Conservation (phyloP, 2,888 invertebrate genomes). For the Oligia latruncula region DNA sequence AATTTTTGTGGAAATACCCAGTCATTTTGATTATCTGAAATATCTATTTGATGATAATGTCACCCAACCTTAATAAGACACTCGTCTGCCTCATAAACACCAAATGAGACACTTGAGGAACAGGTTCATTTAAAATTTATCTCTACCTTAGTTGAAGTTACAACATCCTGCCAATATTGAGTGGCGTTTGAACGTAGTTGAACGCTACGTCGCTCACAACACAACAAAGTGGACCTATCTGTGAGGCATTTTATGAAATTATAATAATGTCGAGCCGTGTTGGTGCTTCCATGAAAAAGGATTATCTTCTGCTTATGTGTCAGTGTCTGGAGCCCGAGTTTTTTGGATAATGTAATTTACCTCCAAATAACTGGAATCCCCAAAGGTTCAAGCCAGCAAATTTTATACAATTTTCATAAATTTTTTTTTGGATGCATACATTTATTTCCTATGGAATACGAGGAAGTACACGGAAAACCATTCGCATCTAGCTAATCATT, state of each 20-base stretch:
- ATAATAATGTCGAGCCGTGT: constrained; percentile 66
- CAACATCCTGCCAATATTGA: constrained; percentile 23
- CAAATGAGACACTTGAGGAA: neutral
- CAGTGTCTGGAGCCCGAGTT: constrained; percentile 59
- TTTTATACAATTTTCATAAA: constrained; percentile 49
- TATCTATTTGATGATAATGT: constrained; percentile 17
- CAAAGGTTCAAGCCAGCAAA: constrained; percentile 44
- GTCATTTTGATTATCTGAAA: constrained; percentile 19
- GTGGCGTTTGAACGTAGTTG: constrained; percentile 4
- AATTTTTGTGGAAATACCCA: constrained; percentile 2
- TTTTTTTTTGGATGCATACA: constrained; percentile 10
- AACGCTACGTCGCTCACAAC: constrained; percentile 16
- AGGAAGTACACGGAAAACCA: neutral
- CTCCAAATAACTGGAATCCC: constrained; percentile 62
- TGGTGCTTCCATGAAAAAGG: constrained; percentile 61
- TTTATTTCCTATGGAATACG: neutral
- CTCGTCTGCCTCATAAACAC: constrained; percentile 6
- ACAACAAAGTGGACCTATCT: constrained; percentile 21
- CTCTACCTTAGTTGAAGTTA: constrained; percentile 2
- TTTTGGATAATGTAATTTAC: constrained; percentile 70
- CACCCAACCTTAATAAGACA: constrained; percentile 1
- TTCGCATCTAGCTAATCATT: neutral
- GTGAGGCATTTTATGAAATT: constrained; percentile 66
- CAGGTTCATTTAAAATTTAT: constrained; percentile 9
- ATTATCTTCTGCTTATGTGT: constrained; percentile 71